A percentile compares a stretch with the other conserved stretches of the same genome.
These are phyloP conservation scores for Nephrotoma appendiculata DNA, from an alignment of 2,888 invertebrate species.

Conservation along the genomic window DNA sequence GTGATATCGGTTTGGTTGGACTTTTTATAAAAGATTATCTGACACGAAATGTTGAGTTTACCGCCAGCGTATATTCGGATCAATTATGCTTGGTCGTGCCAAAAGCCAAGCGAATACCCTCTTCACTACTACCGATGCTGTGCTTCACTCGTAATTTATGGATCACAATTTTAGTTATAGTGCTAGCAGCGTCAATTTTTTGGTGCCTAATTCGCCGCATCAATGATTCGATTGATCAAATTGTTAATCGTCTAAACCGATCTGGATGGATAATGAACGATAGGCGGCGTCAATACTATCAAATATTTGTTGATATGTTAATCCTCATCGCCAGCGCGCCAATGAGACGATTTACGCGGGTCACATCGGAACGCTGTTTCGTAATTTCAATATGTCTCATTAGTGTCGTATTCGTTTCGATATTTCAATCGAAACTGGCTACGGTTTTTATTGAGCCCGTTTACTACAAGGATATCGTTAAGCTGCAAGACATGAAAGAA, in stretches of 20 bases:
- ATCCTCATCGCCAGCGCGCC: slow-evolving; percentile 26
- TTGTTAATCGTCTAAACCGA: not conserved
- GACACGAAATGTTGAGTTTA: slow-evolving; percentile 25
- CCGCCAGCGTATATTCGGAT: slow-evolving; percentile 28
- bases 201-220: slow-evolving; percentile 21
- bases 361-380: slow-evolving; percentile 28
- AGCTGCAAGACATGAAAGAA: slow-evolving; percentile 25
- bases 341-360: slow-evolving; percentile 24
- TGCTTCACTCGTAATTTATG: slow-evolving; percentile 27
- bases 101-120: slow-evolving; percentile 29
- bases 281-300: slow-evolving; percentile 7
- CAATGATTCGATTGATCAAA: slow-evolving; percentile 1
- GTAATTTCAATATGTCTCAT: slow-evolving; percentile 26
- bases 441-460: slow-evolving; percentile 29
- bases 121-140: slow-evolving; percentile 28
- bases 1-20: slow-evolving; percentile 28
- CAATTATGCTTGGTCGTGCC: slow-evolving; percentile 30
- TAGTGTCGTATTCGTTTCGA: slow-evolving; percentile 29
- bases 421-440: slow-evolving; percentile 32
- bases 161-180: slow-evolving; percentile 22
- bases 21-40: slow-evolving; percentile 33
- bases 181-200: slow-evolving; percentile 17
- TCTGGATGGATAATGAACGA: not conserved
- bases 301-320: slow-evolving; percentile 26
- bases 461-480: slow-evolving; percentile 30